Percentiles rank a stretch among this genome's conserved stretches.
Evolutionary conservation across 2,888 invertebrate genomes (phyloP).

Genomic region (Trichogramma dendrolimi): DNA sequence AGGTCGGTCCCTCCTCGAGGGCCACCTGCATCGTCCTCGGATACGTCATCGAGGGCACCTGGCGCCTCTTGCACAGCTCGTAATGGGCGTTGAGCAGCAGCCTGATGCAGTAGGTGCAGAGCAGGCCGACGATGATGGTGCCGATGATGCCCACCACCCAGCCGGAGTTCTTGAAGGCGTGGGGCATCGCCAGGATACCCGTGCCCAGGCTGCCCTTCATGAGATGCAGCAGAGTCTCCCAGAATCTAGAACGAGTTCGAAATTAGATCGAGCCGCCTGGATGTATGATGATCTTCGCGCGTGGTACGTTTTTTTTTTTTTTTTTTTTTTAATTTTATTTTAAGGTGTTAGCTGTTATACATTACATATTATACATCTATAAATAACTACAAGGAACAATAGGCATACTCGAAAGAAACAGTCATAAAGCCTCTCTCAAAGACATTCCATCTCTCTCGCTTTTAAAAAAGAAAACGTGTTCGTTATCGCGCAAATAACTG

Average conservation of each 20-base stretch:
- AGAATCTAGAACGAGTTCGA: slow-evolving; percentile 57
- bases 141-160: slow-evolving; percentile 75
- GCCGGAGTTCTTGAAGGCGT: slow-evolving; percentile 80
- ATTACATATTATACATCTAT: too few relatives aligned
- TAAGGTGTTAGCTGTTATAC: too few relatives aligned
- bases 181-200: slow-evolving; percentile 87
- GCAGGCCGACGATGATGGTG: slow-evolving; percentile 76
- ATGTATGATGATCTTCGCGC: too few relatives aligned
- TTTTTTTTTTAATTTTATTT: too few relatives aligned
- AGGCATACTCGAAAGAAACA: too few relatives aligned
- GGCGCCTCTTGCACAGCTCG: slow-evolving; percentile 52
- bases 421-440: too few relatives aligned
- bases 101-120: slow-evolving; percentile 94
- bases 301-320: too few relatives aligned
- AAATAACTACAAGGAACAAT: too few relatives aligned
- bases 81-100: slow-evolving; percentile 72
- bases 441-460: too few relatives aligned
- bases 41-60: slow-evolving; percentile 68
- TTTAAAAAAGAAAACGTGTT: too few relatives aligned
- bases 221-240: slow-evolving; percentile 77
- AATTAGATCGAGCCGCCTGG: too few relatives aligned
- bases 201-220: slow-evolving; percentile 88
- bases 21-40: slow-evolving; percentile 77
- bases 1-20: slow-evolving; percentile 69
- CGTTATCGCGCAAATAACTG: too few relatives aligned